phyloP scores from a whole-genome alignment of 2,888 invertebrate species.

The Macrosiphum euphorbiae region DNA sequence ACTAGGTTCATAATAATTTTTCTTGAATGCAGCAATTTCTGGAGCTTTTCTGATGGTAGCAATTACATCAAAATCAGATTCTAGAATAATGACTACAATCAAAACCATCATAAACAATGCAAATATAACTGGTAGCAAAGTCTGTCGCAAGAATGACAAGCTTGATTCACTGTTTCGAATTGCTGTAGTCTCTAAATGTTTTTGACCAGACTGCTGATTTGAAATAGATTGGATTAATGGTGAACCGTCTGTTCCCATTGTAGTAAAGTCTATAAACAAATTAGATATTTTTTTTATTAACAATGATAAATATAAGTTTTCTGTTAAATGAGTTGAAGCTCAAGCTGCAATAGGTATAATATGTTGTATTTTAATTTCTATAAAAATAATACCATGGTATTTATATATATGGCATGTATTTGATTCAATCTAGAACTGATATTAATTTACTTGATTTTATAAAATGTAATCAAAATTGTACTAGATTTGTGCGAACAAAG shows the following conservation, averaged over 20 bases:
- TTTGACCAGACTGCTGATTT: conserved; percentile 47
- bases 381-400: neutral
- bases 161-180: conserved; percentile 48
- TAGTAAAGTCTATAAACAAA: conserved; percentile 43
- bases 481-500: no score
- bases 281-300: neutral
- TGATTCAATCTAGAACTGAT: neutral
- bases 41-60: conserved; percentile 80
- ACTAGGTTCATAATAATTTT: conserved; percentile 86
- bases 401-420: neutral
- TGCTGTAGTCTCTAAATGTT: conserved; percentile 51
- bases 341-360: neutral
- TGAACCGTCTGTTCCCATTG: conserved; percentile 41
- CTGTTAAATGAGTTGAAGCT: neutral
- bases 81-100: conserved; percentile 80
- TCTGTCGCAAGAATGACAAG: conserved; percentile 74
- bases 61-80: conserved; percentile 82
- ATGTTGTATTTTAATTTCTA: neutral
- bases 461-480: neutral
- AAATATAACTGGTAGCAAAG: conserved; percentile 83
- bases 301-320: neutral
- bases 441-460: neutral
- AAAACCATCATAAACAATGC: conserved; percentile 80
- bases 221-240: conserved; percentile 41
- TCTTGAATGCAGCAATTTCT: conserved; percentile 80